Conservation (phyloP, 2,797 vertebrate genomes). For the Furcifer pardalis region DNA sequence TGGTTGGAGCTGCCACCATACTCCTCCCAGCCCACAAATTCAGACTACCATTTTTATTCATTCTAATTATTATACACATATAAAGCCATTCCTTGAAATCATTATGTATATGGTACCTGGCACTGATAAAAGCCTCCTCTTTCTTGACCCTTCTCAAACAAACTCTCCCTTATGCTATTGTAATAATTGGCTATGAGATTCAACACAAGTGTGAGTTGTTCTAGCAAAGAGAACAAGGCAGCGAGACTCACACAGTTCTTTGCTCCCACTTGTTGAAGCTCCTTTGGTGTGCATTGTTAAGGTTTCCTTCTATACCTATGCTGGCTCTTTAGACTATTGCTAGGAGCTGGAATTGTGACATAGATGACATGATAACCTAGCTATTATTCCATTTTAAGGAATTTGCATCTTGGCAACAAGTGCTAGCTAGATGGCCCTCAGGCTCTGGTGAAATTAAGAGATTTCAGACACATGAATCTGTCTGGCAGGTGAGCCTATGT, state of each 20-base stretch:
- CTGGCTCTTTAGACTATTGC: conserved; percentile 1
- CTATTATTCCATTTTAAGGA: conserved; percentile 2
- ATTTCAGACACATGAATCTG: not conserved
- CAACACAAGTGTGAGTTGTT: not conserved
- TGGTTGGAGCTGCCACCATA: not conserved
- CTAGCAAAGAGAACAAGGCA: not conserved
- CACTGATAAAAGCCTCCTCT: not conserved
- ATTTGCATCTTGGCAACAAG: not conserved
- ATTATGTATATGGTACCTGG: not conserved
- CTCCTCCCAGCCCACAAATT: too few relatives aligned
- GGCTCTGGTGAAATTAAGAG: not conserved
- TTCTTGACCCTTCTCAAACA: not conserved
- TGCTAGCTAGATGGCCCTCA: not conserved
- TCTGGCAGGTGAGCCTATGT: not conserved
- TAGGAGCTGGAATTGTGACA: conserved; percentile 35
- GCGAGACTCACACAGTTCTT: not conserved
- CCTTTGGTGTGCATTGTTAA: not conserved
- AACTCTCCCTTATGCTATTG: not conserved
- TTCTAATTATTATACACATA: not conserved
- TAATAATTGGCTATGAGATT: not conserved
- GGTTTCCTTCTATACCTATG: not conserved
- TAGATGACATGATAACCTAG: not conserved
- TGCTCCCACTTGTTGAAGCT: not conserved
- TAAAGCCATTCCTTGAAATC: not conserved
- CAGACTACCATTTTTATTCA: not conserved